Conservation (phyloP, 1,140 invertebrate species). For the Eupristina koningsbergeri region DNA sequence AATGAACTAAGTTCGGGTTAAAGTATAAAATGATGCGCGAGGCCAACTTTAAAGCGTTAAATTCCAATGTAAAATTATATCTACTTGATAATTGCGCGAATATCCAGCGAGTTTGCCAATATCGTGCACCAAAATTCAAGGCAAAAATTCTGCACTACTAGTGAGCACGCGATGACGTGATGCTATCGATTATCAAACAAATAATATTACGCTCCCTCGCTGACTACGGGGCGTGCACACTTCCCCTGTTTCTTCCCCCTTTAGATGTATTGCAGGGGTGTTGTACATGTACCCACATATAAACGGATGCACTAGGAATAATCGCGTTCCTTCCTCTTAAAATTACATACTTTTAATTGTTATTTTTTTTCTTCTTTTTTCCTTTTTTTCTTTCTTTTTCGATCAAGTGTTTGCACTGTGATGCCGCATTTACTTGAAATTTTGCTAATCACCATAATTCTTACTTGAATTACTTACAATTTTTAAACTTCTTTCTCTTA, state of each 20-base stretch:
- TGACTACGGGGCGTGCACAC: neutral
- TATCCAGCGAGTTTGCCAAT: neutral
- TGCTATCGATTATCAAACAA: slow-evolving; percentile 51
- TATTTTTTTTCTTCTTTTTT: too few relatives aligned
- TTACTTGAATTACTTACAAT: too few relatives aligned
- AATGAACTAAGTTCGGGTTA: too few relatives aligned
- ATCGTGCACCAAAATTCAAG: neutral
- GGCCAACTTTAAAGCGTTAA: neutral
- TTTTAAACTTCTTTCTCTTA: too few relatives aligned
- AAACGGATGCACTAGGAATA: neutral
- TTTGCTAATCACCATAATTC: too few relatives aligned
- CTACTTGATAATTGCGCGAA: neutral
- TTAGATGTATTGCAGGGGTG: too few relatives aligned
- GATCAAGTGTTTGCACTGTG: too few relatives aligned
- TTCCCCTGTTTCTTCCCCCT: neutral
- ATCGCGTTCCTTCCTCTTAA: neutral
- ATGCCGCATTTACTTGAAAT: too few relatives aligned
- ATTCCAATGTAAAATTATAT: neutral
- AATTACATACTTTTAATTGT: too few relatives aligned
- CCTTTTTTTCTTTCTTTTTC: too few relatives aligned
- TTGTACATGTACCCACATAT: neutral
- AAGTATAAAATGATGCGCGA: neutral
- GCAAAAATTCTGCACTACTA: neutral
- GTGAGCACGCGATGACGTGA: slow-evolving; percentile 45
- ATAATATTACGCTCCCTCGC: slow-evolving; percentile 43